These are phyloP conservation scores for Nothobranchius kuhntae DNA, from an alignment of 2,113 vertebrate species.

Conservation along the genomic window DNA sequence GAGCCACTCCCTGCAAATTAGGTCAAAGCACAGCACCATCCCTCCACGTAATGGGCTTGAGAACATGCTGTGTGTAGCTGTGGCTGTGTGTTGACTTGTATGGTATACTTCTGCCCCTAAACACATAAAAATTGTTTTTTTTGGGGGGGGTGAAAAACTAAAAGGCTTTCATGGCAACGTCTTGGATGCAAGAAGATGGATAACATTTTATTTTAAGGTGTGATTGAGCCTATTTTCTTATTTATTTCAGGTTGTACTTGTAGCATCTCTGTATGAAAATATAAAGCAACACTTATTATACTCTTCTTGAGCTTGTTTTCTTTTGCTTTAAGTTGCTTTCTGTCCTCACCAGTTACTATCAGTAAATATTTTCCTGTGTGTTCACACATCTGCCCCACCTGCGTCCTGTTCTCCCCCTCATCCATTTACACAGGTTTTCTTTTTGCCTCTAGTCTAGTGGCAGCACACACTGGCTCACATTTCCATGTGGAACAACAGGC, in stretches of 20 bases:
- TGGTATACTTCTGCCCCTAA: not conserved
- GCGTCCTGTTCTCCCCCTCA: conserved; percentile 5
- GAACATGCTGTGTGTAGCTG: conserved; percentile 25
- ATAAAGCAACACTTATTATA: not conserved
- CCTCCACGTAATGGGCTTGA: conserved; percentile 50
- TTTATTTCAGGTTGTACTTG: not conserved
- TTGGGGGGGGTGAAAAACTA: no score
- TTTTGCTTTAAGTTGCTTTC: not conserved
- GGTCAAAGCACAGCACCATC: conserved; percentile 48
- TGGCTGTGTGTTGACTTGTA: not conserved
- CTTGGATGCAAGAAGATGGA: no score
- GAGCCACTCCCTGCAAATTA: conserved; percentile 55
- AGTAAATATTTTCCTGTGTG: conserved; percentile 4
- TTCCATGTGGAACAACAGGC: conserved; percentile 27
- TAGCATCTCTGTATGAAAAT: conserved; percentile 17
- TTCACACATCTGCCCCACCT: conserved; percentile 52
- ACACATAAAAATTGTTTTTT: no score
- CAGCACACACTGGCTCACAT: not conserved
- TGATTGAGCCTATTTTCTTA: no score
- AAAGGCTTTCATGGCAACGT: no score
- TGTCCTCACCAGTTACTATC: not conserved
- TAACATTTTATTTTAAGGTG: no score
- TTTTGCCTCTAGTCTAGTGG: conserved; percentile 14
- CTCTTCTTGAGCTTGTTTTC: not conserved
- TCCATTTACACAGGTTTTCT: conserved; percentile 2